Base-by-base conservation (phyloP, 2,113 vertebrate genomes). In the Columbina picui region DNA sequence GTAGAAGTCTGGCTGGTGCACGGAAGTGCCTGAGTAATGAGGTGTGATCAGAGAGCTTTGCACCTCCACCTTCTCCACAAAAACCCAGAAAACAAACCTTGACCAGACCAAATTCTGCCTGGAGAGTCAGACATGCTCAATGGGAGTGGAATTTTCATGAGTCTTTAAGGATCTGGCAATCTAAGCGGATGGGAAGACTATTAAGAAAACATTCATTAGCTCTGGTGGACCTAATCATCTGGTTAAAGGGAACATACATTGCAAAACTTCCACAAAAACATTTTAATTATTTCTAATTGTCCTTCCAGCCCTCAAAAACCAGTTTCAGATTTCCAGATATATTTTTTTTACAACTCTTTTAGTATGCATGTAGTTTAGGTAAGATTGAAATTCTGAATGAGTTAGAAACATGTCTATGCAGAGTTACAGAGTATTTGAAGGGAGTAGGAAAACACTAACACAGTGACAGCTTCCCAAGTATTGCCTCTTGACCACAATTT, bases 271-370 rank as follows among this genome's bases (percentile, higher is more conserved):
- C 68, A 91, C 68, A 84, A 92, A 93, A 96, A 67, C 90, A 92
- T 84, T 86, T 90, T 90, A 88, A 91, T 96, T 89, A 88, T 88
- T 95, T 57, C 77, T 93, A 87, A 93, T 87, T 92, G 74, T 84
- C 88, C 76, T 81, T 95, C 71, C 79, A 95, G 49, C 61, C 79
- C 86, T 89, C 83, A 93, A 91, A 93, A 96, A 87, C 63, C 87
- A 84, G 79, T 90, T 88, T 70, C 12, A 69, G 60, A 73, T 77
- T 65, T 87, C 19, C 68, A 76, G 49, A 34, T 29, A 45, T 43
- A 41, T 10, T 56, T 57, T 86, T 75, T 90, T 65, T 4, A 25
- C 32, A 22, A n/a, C 34, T 84, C 50, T 92, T 87, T 89, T 81
- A 84, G 74, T 87, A n/a, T 64, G 21, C 47, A 41, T 18, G 70